Evolutionary conservation across 2,888 invertebrate species (phyloP), one percentile per base, ranked within the genome.

Genomic region (Hofmannophila pseudospretella): DNA sequence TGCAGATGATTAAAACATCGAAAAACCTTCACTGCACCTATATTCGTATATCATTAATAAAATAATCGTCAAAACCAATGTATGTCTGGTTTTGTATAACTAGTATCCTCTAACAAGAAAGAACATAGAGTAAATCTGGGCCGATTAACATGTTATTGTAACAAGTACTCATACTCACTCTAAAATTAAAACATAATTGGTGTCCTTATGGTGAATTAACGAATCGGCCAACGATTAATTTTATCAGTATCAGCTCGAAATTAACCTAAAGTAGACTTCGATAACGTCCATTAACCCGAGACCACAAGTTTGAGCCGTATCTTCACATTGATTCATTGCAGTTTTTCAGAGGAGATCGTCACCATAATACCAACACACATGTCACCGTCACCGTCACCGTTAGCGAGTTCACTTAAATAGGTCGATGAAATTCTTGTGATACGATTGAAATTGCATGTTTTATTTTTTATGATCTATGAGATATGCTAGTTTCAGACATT

Each of bases 281-380:
- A 72, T 79, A 77, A 79, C 63, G 78, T 71, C 55, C 62, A 82
- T 85, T 86, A 86, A 86, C 85, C 67, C 59, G 86, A 86, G 86
- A 86, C 86, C 86, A 86, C 85, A 86, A 68, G 69, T 77, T 69
- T 68, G 67, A 69, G 72, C 68, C 75, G 75, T 78, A 67, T 62
- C 58, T 76, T 70, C 68, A 70, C 67, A 55, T 63, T 58, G 56
- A 69, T 73, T 75, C 67, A 67, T 80, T 82, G 49, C 82, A 82
- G 82, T 73, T 79, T 19, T 65, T 54, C 68, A 67, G n/a, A n/a
- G 76, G 62, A 68, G 69, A 62, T 62, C 63, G 67, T 61, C 69
- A 73, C 65, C 58, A 64, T 67, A 59, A 49, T 47, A 42, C 49
- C 53, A 13, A 45, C 54, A 47, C 51, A 44, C 39, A n/a, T n/a